These are phyloP conservation scores for Gymnogyps californianus DNA, from an alignment of 2,113 vertebrate species.

Conservation along the genomic window DNA sequence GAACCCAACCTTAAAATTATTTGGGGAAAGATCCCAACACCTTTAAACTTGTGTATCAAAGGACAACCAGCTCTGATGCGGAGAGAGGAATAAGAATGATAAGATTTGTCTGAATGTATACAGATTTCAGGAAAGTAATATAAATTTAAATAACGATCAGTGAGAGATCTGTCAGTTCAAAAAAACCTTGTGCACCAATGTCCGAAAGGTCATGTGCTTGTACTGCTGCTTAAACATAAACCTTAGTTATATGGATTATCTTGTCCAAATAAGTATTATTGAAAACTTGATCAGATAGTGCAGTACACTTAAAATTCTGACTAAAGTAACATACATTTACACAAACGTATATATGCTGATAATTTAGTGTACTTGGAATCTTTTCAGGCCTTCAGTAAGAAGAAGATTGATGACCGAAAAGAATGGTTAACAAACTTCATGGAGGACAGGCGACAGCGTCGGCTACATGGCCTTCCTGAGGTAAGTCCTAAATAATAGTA, in stretches of 20 bases:
- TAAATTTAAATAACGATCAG: neutral
- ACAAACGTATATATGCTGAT: neutral
- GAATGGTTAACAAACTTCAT: constrained; percentile 99
- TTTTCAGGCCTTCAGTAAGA: constrained; percentile 96
- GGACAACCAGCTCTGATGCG: neutral
- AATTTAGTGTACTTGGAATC: neutral
- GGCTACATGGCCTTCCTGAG: constrained; percentile 95
- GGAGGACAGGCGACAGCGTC: constrained; percentile 94
- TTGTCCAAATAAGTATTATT: neutral
- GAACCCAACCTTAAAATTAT: neutral
- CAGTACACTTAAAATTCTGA: neutral
- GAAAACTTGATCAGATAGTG: neutral
- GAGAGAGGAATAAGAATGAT: neutral
- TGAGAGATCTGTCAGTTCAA: neutral
- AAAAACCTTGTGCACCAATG: neutral
- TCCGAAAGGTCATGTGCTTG: neutral
- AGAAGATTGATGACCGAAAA: constrained; percentile 98
- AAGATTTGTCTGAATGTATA: neutral
- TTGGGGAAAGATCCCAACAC: neutral
- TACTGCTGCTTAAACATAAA: neutral
- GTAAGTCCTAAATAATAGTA: constrained; percentile 65
- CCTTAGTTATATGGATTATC: neutral
- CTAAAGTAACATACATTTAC: neutral
- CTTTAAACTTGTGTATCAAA: neutral
- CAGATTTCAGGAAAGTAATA: neutral